These are phyloP conservation scores for Artibeus jamaicensis DNA, from an alignment of 2,797 vertebrate species.

Conservation along the genomic window DNA sequence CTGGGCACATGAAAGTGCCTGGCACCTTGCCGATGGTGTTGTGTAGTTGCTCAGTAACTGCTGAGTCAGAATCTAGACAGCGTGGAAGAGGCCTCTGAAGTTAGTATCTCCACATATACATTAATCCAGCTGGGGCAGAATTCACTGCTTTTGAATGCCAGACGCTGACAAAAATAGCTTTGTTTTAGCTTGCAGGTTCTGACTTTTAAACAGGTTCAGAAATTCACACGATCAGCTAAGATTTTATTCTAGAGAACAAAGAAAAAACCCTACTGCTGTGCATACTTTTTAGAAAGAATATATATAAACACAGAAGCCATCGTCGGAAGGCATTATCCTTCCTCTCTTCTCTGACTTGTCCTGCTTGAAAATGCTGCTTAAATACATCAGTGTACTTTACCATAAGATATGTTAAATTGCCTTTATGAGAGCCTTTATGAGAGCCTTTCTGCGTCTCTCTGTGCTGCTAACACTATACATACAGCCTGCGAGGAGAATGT, in stretches of 20 bases:
- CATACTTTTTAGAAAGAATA: slow-evolving; percentile 41
- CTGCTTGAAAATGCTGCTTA: background rate
- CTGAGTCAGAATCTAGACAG: background rate
- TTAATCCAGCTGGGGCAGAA: slow-evolving; percentile 59
- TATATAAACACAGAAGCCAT: slow-evolving; percentile 1
- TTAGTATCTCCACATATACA: slow-evolving; percentile 55
- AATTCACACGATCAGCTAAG: slow-evolving; percentile 57
- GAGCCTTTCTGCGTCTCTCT: no score
- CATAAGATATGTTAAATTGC: background rate
- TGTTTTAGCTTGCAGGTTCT: slow-evolving; percentile 65
- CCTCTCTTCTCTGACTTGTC: background rate
- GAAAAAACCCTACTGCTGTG: background rate
- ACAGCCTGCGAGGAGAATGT: background rate
- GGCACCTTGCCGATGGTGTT: background rate
- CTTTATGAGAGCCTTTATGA: background rate
- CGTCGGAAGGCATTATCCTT: background rate
- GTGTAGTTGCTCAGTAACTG: background rate
- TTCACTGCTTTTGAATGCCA: slow-evolving; percentile 63
- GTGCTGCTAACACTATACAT: no score
- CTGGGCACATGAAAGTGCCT: background rate
- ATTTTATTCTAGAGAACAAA: slow-evolving; percentile 53
- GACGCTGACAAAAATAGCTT: slow-evolving; percentile 61
- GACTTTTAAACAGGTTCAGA: slow-evolving; percentile 65
- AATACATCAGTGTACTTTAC: background rate
- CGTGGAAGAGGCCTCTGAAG: background rate